Conservation (phyloP, 2,113 vertebrate genomes). For the Brevimyrus niger region DNA sequence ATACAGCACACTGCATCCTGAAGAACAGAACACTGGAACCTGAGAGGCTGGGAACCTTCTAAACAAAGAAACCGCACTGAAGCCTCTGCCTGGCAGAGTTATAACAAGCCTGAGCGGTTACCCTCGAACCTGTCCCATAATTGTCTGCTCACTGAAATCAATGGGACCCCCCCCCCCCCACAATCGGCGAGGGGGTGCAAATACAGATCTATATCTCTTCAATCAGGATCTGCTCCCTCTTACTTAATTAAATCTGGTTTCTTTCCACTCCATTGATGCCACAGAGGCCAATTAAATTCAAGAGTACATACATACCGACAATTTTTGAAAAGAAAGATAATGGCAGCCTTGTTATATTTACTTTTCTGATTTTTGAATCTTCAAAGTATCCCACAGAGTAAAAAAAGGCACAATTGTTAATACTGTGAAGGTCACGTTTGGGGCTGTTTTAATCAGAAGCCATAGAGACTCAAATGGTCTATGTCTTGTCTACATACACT, state of each 20-base stretch:
- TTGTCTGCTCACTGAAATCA: conserved; percentile 16
- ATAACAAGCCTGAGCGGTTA: not conserved
- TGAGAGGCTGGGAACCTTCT: not conserved
- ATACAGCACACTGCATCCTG: not conserved
- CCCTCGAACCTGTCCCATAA: not conserved
- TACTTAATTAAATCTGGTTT: conserved; percentile 12
- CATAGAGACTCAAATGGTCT: not conserved
- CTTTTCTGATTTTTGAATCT: not conserved
- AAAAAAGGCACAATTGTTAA: not conserved
- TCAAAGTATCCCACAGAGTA: not conserved
- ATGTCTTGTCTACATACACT: not conserved
- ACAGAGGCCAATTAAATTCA: conserved; percentile 18
- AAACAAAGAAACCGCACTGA: not conserved
- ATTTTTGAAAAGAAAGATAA: conserved; percentile 6
- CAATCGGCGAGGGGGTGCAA: not conserved
- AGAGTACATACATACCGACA: not conserved
- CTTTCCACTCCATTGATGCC: conserved; percentile 8
- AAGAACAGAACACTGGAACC: not conserved
- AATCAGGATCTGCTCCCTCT: not conserved
- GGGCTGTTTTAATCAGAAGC: not conserved
- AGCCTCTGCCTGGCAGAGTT: not conserved
- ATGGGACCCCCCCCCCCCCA: not conserved
- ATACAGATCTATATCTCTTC: not conserved
- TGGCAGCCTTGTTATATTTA: conserved; percentile 3
- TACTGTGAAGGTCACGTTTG: not conserved